Evolutionary conservation across 2,113 vertebrate species (phyloP).

Genomic region (Octodon degus): DNA sequence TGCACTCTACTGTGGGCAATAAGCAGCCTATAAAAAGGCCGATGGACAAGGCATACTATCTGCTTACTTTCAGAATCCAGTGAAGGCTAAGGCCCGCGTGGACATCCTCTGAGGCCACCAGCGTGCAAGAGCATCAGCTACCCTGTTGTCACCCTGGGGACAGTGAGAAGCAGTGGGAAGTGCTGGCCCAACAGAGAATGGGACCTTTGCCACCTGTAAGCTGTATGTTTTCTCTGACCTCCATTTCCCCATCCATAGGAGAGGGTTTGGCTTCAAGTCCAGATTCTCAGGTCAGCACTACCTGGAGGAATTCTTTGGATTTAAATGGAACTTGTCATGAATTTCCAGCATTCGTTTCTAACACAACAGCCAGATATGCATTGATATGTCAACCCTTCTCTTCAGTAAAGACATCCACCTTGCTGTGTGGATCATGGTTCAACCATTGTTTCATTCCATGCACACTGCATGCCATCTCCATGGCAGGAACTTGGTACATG

Average conservation of each 20-base stretch:
- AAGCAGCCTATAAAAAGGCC: slow-evolving; percentile 42
- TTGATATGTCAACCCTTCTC: background rate
- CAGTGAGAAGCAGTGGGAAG: background rate
- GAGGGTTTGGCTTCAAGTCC: background rate
- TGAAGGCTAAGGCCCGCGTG: background rate
- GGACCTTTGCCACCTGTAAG: background rate
- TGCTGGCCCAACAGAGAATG: background rate
- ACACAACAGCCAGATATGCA: background rate
- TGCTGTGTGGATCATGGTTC: background rate
- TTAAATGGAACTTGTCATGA: slow-evolving; percentile 16
- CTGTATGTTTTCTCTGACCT: background rate
- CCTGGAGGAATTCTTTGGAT: slow-evolving; percentile 28
- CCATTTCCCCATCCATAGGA: background rate
- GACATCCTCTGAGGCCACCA: background rate
- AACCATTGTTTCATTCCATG: background rate
- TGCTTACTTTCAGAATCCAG: background rate
- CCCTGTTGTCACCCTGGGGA: background rate
- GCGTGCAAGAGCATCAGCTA: background rate
- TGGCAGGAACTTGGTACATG: background rate
- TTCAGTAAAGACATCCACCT: background rate
- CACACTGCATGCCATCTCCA: background rate
- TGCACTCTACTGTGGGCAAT: slow-evolving; percentile 30
- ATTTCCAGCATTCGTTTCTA: background rate
- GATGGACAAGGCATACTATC: background rate
- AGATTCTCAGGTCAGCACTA: slow-evolving; percentile 15